Evolutionary conservation across 2,797 vertebrate species (phyloP), one percentile per base, ranked within the genome.

Genomic region (Peromyscus nudipes): DNA sequence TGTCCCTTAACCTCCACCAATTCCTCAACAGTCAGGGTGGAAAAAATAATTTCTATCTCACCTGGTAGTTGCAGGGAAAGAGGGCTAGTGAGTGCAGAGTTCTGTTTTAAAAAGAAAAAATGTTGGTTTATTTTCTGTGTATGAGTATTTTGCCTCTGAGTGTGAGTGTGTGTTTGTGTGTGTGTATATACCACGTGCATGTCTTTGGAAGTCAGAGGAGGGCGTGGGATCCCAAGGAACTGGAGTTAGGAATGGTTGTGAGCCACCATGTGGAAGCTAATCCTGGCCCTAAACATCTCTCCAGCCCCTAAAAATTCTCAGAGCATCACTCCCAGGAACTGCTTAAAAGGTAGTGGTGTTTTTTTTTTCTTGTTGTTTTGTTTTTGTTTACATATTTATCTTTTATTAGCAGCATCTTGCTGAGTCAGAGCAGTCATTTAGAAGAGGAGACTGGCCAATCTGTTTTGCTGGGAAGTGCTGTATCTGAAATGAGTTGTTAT

Each of bases 351-450:
- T 8, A 34, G 29, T 23, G 19, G 37, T 37, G 27, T 2, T 52
- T n/a, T 80, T 55, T 31, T 6, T 31, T 0, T 37, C 3, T 37
- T 82, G 23, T 81, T 21, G 21, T 43, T 77, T 2, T 49, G 17
- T 55, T 13, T 82, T 19, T 64, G 2, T 10, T 31, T 84, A 13
- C 4, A 29, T 7, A 17, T 62, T 64, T 19, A 2, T 64, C 73
- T 64, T 79, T 64, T n/a, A 27, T 85, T 73, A 27, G 29, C 49
- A 40, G 67, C 8, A n/a, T 85, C 55, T 60, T n/a, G 60, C 29
- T 90, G 43, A 86, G 85, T 83, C 62, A 83, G 89, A 92, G 79
- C 25, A 85, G 64, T 64, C 43, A 91, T 64, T 91, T n/a, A 52
- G 73, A 91, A 25, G 73, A 84, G 0, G 2, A 83, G 31, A 25